Percentiles rank a stretch among this genome's conserved stretches.
phyloP scores from a whole-genome alignment of 2,113 vertebrate genomes.

The Anolis carolinensis region DNA sequence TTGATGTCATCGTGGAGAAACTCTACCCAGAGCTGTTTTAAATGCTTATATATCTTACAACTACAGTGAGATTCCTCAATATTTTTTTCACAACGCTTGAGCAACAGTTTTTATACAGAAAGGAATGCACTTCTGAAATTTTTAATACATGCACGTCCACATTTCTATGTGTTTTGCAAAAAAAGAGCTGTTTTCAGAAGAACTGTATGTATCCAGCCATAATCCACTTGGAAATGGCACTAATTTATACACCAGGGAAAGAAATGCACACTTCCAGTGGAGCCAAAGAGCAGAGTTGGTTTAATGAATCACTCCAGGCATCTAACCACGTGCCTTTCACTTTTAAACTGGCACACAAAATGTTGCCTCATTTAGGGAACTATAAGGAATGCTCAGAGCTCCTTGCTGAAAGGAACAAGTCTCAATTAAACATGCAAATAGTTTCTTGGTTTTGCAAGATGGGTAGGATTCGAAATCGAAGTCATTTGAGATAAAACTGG shows the following conservation, averaged over 20 bases:
- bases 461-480: not conserved
- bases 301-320: constrained; percentile 8
- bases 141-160: not conserved
- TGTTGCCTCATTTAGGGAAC: not conserved
- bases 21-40: not conserved
- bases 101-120: not conserved
- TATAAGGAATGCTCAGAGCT: not conserved
- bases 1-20: not conserved
- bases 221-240: not conserved
- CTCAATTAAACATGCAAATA: not conserved
- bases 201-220: not conserved
- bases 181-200: not conserved
- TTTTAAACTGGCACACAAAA: not conserved
- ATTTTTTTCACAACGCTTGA: constrained; percentile 12
- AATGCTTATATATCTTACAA: constrained; percentile 23
- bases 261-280: not conserved
- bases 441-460: not conserved
- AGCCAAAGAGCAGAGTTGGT: not conserved
- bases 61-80: constrained; percentile 16
- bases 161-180: not conserved
- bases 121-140: not conserved
- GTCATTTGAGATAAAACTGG: not conserved
- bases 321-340: not conserved
- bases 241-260: constrained; percentile 19
- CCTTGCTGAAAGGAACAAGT: not conserved